Evolutionary conservation across 92 coral and sea anemone species (phyloP), one percentile per base, ranked within the genome.

Genomic region (Epizoanthus scotinus): DNA sequence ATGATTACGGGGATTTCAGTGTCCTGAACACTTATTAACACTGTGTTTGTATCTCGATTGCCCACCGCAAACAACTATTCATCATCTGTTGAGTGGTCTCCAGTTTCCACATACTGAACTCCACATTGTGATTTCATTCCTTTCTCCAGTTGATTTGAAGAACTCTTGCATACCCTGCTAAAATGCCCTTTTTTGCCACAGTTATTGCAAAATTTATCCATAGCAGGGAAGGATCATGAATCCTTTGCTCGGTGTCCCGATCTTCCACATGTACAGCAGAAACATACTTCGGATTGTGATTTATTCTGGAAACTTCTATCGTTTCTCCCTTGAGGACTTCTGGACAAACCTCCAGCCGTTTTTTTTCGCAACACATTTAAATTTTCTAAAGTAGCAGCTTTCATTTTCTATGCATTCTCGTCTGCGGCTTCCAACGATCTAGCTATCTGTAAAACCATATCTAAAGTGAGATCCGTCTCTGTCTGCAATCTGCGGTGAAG

Each of bases 231-330:
- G 9, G 84, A 69, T 65, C n/a, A n/a, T n/a, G 84, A 62, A 59
- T 78, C 84, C 62, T 78, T 78, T 44, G 87, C 87, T 15, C 79
- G 84, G 44, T 78, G 72, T 18, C 84, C 88, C 22, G 74, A 25
- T 25, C 73, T 69, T 29, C 88, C 80, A 40, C 88, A 85, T n/a
- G n/a, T n/a, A n/a, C n/a, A n/a, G 70, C 88, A 85, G 55, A 77
- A 85, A 85, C 88, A 85, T 7, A 0, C 42, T 36, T 36, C 42
- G 42, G 42, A 36, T 67, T n/a, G 21, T 20, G 73, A n/a, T 34
- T 20, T 20, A 20, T 57, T 52, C 79, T 18, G 63, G 59, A 49
- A 24, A 53, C 64, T 36, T 36, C 42, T 36, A 36, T 36, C 42
- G 6, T 36, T 36, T 7, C 6, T 36, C 42, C 42, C 42, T 36